Evolutionary conservation across 2,113 vertebrate genomes (phyloP).

Genomic region (Numida meleagris): DNA sequence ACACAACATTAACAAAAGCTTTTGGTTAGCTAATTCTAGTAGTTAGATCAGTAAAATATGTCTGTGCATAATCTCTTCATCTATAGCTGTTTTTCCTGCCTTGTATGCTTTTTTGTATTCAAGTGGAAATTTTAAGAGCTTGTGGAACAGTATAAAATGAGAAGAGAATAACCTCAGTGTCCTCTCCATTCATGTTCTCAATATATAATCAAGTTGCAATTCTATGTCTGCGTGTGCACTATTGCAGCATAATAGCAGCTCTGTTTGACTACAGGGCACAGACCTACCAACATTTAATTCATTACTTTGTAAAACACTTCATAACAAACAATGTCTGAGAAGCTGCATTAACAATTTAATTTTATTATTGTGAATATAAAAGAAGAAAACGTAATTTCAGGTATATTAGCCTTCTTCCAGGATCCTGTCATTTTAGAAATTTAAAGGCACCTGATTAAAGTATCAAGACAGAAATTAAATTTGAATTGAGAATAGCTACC

Average conservation of each 20-base stretch:
- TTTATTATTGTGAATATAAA: slow-evolving; percentile 6
- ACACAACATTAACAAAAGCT: not conserved
- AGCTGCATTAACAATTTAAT: slow-evolving; percentile 18
- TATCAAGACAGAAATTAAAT: not conserved
- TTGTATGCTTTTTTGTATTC: not conserved
- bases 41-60: not conserved
- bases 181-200: not conserved
- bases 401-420: not conserved
- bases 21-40: not conserved
- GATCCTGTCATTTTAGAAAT: not conserved
- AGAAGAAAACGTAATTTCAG: not conserved
- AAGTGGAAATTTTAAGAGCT: not conserved
- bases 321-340: not conserved
- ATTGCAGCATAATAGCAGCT: slow-evolving; percentile 18
- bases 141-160: not conserved
- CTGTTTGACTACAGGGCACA: slow-evolving; percentile 25
- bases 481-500: not conserved
- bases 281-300: not conserved
- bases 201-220: slow-evolving; percentile 1
- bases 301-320: slow-evolving; percentile 19
- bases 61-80: not conserved
- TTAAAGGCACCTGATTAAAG: not conserved
- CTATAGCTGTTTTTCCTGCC: not conserved
- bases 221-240: not conserved
- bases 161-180: not conserved